Percentiles rank a stretch among this genome's conserved stretches.
Conservation (phyloP, 2,888 invertebrate species). For the Agrotis exclamationis region DNA sequence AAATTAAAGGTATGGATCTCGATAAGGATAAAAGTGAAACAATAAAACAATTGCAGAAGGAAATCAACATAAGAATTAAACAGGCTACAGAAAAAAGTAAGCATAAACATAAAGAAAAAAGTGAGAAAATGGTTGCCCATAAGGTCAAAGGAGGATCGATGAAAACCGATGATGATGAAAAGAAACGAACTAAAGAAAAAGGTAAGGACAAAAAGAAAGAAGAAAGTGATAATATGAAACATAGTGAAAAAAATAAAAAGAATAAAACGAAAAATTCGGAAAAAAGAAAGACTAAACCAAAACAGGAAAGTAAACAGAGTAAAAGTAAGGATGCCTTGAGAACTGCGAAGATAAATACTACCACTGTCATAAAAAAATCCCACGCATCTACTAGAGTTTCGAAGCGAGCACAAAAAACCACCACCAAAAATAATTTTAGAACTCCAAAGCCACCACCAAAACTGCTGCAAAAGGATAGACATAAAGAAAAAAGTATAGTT, state of each 20-base stretch:
- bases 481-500: background rate
- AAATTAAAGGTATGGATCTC: too few species aligned
- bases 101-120: background rate
- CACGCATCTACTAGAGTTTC: background rate
- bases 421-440: background rate
- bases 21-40: too few species aligned
- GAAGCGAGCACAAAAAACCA: background rate
- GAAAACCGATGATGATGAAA: background rate
- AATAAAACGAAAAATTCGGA: background rate
- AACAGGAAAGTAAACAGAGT: background rate
- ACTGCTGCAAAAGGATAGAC: background rate
- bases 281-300: background rate
- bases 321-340: background rate
- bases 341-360: background rate
- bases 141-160: background rate
- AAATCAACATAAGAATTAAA: background rate
- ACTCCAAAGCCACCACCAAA: background rate
- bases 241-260: background rate
- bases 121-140: background rate
- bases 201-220: background rate
- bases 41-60: background rate
- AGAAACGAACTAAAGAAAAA: background rate
- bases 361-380: too few species aligned
- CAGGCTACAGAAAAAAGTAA: background rate
- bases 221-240: background rate